phyloP scores from a whole-genome alignment of 1,140 invertebrate species.

The Triops longicaudatus region DNA sequence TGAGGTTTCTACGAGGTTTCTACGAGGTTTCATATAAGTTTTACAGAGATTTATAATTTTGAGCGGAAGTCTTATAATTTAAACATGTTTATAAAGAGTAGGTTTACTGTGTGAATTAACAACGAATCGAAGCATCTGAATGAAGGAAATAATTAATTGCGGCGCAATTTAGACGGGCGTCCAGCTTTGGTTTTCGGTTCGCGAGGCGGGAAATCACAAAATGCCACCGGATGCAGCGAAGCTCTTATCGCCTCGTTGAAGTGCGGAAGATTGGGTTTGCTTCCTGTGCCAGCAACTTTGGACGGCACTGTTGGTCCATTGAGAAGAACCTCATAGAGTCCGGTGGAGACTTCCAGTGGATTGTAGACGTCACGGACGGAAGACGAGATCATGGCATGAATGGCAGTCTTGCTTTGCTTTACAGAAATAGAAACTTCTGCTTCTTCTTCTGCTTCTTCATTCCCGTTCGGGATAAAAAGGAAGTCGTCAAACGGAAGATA shows the following conservation, averaged over 20 bases:
- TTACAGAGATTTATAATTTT: too few relatives aligned
- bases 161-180: not conserved
- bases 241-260: not conserved
- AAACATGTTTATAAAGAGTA: too few relatives aligned
- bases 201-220: not conserved
- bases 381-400: not conserved
- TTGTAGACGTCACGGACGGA: conserved; percentile 5
- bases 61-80: too few relatives aligned
- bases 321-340: not conserved
- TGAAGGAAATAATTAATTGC: not conserved
- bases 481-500: not conserved
- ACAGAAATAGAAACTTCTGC: not conserved
- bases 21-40: too few relatives aligned
- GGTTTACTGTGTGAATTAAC: too few relatives aligned
- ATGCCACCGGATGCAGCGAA: not conserved
- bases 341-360: not conserved
- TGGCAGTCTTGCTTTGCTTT: not conserved
- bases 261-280: not conserved
- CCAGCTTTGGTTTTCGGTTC: not conserved
- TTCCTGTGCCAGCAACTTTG: not conserved
- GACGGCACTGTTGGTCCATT: not conserved
- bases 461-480: not conserved
- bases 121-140: not conserved
- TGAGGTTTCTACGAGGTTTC: too few relatives aligned
- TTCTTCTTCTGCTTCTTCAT: not conserved